Evolutionary conservation across 2,888 invertebrate genomes (phyloP).

Genomic region (Oegoconia quadripuncta): DNA sequence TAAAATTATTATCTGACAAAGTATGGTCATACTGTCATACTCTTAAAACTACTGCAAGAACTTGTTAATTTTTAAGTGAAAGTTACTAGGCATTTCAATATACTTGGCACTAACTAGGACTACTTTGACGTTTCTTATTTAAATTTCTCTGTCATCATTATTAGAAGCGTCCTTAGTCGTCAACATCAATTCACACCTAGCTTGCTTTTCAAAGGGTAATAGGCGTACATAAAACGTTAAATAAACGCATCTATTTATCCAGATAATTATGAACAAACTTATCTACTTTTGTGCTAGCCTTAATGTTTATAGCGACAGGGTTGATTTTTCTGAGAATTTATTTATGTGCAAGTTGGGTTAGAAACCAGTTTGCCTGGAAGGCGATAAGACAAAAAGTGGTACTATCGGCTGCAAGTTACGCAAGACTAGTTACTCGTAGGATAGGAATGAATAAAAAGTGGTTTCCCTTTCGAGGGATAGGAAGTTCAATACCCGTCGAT

Average conservation of each 20-base stretch:
- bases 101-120: too few species aligned
- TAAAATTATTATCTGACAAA: too few species aligned
- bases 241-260: background rate
- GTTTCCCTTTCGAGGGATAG: conserved; percentile 65
- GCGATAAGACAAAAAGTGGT: conserved; percentile 60
- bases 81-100: too few species aligned
- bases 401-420: conserved; percentile 60
- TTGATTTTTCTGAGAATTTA: too few species aligned
- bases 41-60: too few species aligned
- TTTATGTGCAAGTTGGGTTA: conserved; percentile 15
- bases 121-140: too few species aligned
- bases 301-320: background rate
- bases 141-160: too few species aligned
- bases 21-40: too few species aligned
- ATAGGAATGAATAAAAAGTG: conserved; percentile 50
- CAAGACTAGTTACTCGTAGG: conserved; percentile 61
- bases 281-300: too few species aligned
- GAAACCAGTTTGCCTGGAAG: conserved; percentile 41
- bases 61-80: too few species aligned
- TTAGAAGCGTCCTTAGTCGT: too few species aligned
- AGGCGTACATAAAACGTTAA: background rate
- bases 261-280: too few species aligned
- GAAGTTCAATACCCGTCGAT: conserved; percentile 59
- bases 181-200: background rate
- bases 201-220: background rate